Evolutionary conservation across 2,113 vertebrate genomes (phyloP).

Genomic region (Albula goreensis): DNA sequence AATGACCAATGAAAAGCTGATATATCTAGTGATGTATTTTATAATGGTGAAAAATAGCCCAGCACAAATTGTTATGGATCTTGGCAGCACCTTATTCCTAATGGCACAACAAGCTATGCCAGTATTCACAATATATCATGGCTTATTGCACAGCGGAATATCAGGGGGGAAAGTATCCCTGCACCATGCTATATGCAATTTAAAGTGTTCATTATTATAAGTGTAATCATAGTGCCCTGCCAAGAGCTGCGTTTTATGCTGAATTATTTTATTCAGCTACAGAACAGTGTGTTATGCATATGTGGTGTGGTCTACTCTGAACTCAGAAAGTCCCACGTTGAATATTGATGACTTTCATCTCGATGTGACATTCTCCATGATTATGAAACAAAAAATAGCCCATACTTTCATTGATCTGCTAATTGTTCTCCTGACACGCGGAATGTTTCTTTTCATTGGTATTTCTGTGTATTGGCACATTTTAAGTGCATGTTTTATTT

Average conservation of each 20-base stretch:
- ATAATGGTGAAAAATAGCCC: too few relatives aligned
- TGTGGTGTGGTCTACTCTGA: not conserved
- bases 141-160: not conserved
- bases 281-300: not conserved
- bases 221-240: not conserved
- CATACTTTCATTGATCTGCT: not conserved
- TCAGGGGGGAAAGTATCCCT: not conserved
- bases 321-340: not conserved
- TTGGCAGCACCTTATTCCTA: not conserved
- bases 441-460: not conserved
- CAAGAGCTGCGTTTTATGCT: not conserved
- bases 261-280: not conserved
- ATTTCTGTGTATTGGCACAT: not conserved
- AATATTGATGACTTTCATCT: constrained; percentile 1
- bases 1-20: not conserved
- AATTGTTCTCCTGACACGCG: not conserved
- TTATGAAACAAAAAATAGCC: not conserved
- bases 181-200: not conserved
- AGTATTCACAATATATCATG: not conserved
- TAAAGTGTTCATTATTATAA: not conserved
- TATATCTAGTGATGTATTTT: too few relatives aligned
- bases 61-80: not conserved
- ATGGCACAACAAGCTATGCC: not conserved
- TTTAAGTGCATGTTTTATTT: not conserved
- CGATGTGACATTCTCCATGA: not conserved